These are phyloP conservation scores for Pantelozetes paolii DNA, from an alignment of 2,888 invertebrate species.

Conservation along the genomic window DNA sequence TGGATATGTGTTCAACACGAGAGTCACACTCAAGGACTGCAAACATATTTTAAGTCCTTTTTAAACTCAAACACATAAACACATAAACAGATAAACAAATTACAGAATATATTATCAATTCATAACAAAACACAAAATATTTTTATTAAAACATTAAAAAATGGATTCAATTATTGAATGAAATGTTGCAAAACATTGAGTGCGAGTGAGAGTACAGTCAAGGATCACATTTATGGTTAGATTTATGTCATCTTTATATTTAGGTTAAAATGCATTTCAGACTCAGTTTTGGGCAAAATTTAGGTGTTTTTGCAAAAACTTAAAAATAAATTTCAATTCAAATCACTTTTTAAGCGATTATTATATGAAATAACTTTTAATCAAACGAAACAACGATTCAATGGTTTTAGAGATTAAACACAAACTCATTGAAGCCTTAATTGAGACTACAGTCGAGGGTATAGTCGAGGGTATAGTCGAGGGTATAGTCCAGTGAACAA, in stretches of 20 bases:
- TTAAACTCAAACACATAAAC: too few species aligned
- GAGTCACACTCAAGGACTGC: conserved; percentile 18
- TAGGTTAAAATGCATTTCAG: background rate
- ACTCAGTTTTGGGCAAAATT: background rate
- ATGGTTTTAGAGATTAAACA: background rate
- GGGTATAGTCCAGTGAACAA: conserved; percentile 8
- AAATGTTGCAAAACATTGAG: background rate
- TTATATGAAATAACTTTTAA: background rate
- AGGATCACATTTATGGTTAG: background rate
- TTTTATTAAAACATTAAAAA: background rate
- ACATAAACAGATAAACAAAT: too few species aligned
- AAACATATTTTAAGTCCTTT: too few species aligned
- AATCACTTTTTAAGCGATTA: background rate
- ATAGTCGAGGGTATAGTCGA: too few species aligned
- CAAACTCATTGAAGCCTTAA: conserved; percentile 4
- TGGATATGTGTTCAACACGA: background rate
- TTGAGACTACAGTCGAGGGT: background rate
- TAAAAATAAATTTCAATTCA: background rate
- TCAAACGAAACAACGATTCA: background rate
- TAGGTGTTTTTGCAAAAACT: too few species aligned
- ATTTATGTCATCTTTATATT: background rate
- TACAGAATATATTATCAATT: background rate
- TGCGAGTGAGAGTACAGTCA: background rate
- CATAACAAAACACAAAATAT: background rate
- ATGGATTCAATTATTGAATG: background rate